Evolutionary conservation across 1,140 invertebrate species (phyloP).

Genomic region (Rhyzopertha dominica): DNA sequence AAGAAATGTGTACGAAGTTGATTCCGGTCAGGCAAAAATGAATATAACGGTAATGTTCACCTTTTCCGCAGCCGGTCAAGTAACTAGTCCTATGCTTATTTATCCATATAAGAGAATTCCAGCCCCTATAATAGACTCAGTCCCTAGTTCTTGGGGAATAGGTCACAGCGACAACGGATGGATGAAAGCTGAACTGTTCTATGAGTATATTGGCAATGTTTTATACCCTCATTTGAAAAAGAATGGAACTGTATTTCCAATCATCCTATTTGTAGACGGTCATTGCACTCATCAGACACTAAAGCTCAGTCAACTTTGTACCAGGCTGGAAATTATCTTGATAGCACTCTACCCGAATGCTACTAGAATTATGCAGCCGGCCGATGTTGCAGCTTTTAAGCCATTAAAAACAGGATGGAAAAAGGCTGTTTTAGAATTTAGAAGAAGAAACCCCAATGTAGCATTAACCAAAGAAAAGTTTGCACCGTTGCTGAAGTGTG

Average conservation of each 20-base stretch:
- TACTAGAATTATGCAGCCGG: constrained; percentile 36
- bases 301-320: constrained; percentile 33
- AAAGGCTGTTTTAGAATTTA: constrained; percentile 26
- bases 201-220: constrained; percentile 41
- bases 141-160: constrained; percentile 38
- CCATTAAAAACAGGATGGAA: constrained; percentile 29
- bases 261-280: constrained; percentile 43
- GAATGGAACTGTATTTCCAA: constrained; percentile 29
- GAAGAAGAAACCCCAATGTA: constrained; percentile 19
- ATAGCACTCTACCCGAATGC: constrained; percentile 36
- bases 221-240: constrained; percentile 35
- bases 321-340: constrained; percentile 29
- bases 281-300: constrained; percentile 36
- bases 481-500: constrained; percentile 39
- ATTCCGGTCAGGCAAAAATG: constrained; percentile 27
- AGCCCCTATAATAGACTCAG: constrained; percentile 24
- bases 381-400: constrained; percentile 35
- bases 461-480: constrained; percentile 37
- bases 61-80: constrained; percentile 23
- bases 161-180: constrained; percentile 38
- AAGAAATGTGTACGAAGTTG: constrained; percentile 32
- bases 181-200: constrained; percentile 44
- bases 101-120: constrained; percentile 30
- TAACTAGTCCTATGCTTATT: constrained; percentile 28
- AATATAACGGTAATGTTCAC: constrained; percentile 32